Percentiles rank a stretch among this genome's conserved stretches.
Conservation (phyloP, 1,140 invertebrate genomes). For the Drosophila lini region DNA sequence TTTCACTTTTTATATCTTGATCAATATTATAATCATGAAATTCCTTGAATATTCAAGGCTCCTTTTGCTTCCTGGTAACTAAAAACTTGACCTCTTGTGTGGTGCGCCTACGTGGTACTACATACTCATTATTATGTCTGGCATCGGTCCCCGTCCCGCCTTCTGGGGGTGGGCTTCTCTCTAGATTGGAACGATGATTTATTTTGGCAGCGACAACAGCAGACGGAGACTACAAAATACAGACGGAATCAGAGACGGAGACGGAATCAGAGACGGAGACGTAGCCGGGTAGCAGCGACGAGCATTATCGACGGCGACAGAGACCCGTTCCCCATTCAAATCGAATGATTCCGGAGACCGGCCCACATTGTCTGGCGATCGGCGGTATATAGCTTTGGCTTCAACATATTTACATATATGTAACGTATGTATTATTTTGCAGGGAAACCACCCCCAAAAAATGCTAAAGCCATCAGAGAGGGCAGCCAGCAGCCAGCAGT, state of each 20-base stretch:
- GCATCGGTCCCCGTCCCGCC: conserved; percentile 52
- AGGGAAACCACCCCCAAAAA: conserved; percentile 20
- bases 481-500: conserved; percentile 2
- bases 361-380: conserved; percentile 71
- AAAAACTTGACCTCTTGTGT: background rate
- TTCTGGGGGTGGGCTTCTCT: conserved; percentile 28
- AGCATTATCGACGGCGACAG: conserved; percentile 44
- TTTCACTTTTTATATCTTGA: background rate
- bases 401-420: background rate
- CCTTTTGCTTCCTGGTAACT: background rate
- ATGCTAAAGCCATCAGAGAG: background rate
- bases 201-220: conserved; percentile 70
- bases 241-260: conserved; percentile 12
- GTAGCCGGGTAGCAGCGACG: conserved; percentile 19
- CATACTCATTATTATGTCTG: conserved; percentile 77
- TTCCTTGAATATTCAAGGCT: too few relatives aligned
- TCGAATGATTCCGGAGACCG: conserved; percentile 55
- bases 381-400: conserved; percentile 12
- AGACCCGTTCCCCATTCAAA: conserved; percentile 78
- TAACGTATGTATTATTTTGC: background rate
- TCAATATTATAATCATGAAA: background rate
- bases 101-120: conserved; percentile 14
- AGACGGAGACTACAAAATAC: conserved; percentile 25
- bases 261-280: conserved; percentile 12
- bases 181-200: conserved; percentile 75